Base-by-base conservation (phyloP, 30 jellyfish, hydroid and myxozoan species). In the Aurelia coerulea region DNA sequence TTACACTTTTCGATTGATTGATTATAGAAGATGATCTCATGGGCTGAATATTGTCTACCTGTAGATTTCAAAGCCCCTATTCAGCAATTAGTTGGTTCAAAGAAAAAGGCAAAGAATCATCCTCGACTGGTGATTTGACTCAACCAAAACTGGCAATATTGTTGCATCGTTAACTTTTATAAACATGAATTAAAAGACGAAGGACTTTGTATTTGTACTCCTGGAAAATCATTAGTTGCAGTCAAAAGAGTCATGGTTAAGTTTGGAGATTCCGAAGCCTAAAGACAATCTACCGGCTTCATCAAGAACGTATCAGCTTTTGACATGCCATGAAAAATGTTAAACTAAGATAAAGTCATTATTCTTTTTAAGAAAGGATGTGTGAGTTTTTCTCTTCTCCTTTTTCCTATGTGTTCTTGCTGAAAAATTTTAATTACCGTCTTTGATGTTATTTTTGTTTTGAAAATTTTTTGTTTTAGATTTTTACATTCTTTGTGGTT, bases 201-300 rank as follows among this genome's bases (percentile, higher is more conserved):
- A 51, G 95, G 95, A n/a, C 65, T 19, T n/a, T 85, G 74, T 46
- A 74, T 50, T 49, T 85, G 95, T 78, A 85, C 16, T 19, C 53
- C 84, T 54, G 88, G 95, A 14, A 41, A 65, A 62, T 71, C 86
- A 32, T 60, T 79, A 6, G 64, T 60, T 33, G 50, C 33, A 8
- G 34, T 83, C 5, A 74, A 65, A 13, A 68, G 75, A 4, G 76
- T 83, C 13, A 42, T 19, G 39, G 91, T 82, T 32, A 46, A 46
- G 14, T 4, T 46, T 9, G 15, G 56, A 46, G 56, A 46, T 1
- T 46, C 13, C 6, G 56, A 9, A 8, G 14, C 62, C 35, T 42
- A 33, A 31, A 67, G 42, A 35, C 32, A 71, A 49, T 23, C 29
- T 23, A 23, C 29, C 29, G 29, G 29, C 29, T 23, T 23, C 29